Conservation (phyloP, 2,888 invertebrate species). For the Lamellibrachia satsuma region DNA sequence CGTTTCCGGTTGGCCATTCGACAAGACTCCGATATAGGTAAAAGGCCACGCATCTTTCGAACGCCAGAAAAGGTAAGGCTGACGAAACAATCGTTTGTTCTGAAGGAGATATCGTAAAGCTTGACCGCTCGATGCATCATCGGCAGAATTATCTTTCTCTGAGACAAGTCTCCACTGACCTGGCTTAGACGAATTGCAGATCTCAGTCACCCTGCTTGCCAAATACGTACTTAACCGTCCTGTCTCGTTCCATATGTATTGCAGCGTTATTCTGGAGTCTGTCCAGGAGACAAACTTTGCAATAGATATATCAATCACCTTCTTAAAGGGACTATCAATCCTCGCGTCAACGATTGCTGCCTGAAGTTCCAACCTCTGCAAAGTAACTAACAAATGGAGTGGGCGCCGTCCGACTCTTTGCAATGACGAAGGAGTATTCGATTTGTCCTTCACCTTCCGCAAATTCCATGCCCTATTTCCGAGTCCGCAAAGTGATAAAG, state of each 20-base stretch:
- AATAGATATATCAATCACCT: neutral
- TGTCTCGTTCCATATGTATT: neutral
- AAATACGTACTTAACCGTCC: neutral
- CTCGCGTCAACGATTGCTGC: neutral
- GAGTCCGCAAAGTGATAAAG: slow-evolving; percentile 30
- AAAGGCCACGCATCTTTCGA: neutral
- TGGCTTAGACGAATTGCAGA: neutral
- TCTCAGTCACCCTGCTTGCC: neutral
- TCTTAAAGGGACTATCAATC: neutral
- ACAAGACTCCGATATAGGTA: neutral
- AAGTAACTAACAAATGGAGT: slow-evolving; percentile 19
- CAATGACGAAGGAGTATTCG: slow-evolving; percentile 22
- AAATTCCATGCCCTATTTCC: slow-evolving; percentile 26
- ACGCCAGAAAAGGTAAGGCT: neutral
- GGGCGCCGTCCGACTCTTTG: slow-evolving; percentile 22
- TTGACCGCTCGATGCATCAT: no score
- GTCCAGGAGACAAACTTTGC: neutral
- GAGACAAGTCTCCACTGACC: neutral
- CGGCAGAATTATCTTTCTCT: neutral
- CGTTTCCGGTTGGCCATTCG: neutral
- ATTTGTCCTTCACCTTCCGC: neutral
- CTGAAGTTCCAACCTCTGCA: slow-evolving; percentile 24
- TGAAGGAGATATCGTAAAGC: no score
- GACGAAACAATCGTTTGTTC: no score
- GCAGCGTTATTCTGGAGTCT: neutral